Base-by-base conservation (phyloP, 2,113 vertebrate genomes). In the Peucedramus taeniatus region DNA sequence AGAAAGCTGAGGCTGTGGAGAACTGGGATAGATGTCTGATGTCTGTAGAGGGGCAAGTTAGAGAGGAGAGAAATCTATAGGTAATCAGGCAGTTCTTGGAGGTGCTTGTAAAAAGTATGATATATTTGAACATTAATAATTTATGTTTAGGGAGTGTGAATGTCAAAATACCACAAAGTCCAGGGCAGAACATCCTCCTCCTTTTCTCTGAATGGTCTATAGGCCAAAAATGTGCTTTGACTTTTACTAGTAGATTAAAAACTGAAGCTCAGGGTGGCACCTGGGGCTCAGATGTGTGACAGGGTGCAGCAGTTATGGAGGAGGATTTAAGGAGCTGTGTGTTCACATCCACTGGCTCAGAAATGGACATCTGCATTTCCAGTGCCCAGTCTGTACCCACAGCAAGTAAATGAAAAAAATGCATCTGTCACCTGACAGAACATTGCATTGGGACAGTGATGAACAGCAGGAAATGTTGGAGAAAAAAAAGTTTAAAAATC, bases 361-460 rank as follows among this genome's bases (percentile, higher is more conserved):
- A 3, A 19, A 11, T 6, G 51, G 57, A 3, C 8, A 28, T 21
- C 35, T 51, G 53, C 15, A 15, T 33, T 83, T 45, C 81, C 74
- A 47, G 21, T 33, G 22, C 51, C 27, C 49, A 53, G 17, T 39
- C 54, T 51, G 33, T 18, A 37, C 37, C 24, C 19, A n/a, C 37
- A 7, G 15, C 9, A 31, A 21, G 20, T 3, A 42, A 63, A 35
- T 4, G 19, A 49, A 16, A n/a, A 10, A 28, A 53, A 21, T 26
- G 6, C 1, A 11, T 4, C 53, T 54, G 3, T 65, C 53, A 39
- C 53, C 24, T 59, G 42, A 4, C 5, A 85, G 23, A 75, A 6
- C 23, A 47, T 31, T 0, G 1, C n/a, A 31, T 0, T 35, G 11
- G 18, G 44, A 31, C 19, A 74, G 28, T 51, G 64, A 56, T 19